Percentiles rank a stretch among this genome's conserved stretches.
These are phyloP conservation scores for Hippocampus zosterae DNA, from an alignment of 2,113 vertebrate genomes.

Conservation along the genomic window DNA sequence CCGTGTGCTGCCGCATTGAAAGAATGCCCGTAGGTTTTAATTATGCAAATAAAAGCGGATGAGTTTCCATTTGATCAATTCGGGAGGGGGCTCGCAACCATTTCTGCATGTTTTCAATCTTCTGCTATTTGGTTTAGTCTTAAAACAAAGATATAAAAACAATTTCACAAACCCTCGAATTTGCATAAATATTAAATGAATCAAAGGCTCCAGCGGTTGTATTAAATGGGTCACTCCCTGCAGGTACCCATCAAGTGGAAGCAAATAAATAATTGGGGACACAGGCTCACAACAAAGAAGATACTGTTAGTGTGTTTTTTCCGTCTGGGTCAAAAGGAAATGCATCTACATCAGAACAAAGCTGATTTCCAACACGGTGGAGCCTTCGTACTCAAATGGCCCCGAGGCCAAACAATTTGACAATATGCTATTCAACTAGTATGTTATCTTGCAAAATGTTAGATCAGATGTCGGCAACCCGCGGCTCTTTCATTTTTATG, in stretches of 20 bases:
- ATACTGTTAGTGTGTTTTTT: neutral
- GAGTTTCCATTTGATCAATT: constrained; percentile 46
- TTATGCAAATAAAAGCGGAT: constrained; percentile 48
- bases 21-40: constrained; percentile 42
- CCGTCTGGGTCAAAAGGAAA: neutral
- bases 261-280: constrained; percentile 4
- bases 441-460: neutral
- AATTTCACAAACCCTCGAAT: neutral
- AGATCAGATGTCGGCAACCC: too few species aligned
- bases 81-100: constrained; percentile 23
- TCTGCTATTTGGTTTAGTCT: constrained; percentile 16
- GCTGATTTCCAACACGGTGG: neutral
- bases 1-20: constrained; percentile 52
- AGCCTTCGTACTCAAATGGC: neutral
- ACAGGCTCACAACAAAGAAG: neutral
- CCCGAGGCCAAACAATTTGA: neutral
- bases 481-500: too few species aligned
- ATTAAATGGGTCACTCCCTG: neutral
- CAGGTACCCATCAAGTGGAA: constrained; percentile 3
- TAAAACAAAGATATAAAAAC: constrained; percentile 5
- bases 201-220: constrained; percentile 4
- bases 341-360: neutral
- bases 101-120: constrained; percentile 24
- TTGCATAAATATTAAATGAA: constrained; percentile 20
- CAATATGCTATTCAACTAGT: neutral